These are phyloP conservation scores for Drosophila ustulata DNA, from an alignment of 2,888 invertebrate genomes.

Conservation along the genomic window DNA sequence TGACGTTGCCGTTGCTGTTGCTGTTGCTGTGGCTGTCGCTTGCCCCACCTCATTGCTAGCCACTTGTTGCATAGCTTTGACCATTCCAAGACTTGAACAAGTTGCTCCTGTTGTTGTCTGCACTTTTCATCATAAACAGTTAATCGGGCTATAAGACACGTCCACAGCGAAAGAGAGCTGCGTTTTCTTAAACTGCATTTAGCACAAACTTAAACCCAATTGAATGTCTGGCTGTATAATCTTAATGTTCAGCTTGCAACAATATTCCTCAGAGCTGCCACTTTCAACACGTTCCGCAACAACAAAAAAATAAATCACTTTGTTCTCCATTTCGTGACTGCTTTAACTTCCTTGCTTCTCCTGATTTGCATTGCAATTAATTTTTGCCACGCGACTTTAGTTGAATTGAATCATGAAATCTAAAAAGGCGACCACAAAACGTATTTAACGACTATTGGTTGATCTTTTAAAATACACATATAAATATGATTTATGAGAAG, in stretches of 20 bases:
- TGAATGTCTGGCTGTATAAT: conserved; percentile 24
- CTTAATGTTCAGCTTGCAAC: conserved; percentile 37
- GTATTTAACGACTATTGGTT: conserved; percentile 28
- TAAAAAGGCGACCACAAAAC: conserved; percentile 11
- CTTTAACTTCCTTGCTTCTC: conserved; percentile 39
- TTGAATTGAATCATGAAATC: conserved; percentile 46
- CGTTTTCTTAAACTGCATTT: conserved; percentile 13
- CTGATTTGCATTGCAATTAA: conserved; percentile 69
- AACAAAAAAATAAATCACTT: conserved; percentile 45
- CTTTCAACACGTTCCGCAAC: conserved; percentile 50
- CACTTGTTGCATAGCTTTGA: conserved; percentile 69
- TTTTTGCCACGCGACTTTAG: conserved; percentile 68
- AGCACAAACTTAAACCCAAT: conserved; percentile 7
- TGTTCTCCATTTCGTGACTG: conserved; percentile 52
- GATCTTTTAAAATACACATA: conserved; percentile 15
- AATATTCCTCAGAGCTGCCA: conserved; percentile 16
- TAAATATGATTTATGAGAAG: not conserved
- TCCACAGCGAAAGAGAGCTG: conserved; percentile 6
- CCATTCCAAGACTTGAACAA: conserved; percentile 67
- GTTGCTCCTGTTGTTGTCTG: conserved; percentile 50
- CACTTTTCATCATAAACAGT: conserved; percentile 69
- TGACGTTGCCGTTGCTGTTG: conserved; percentile 32
- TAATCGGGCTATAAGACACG: conserved; percentile 29
- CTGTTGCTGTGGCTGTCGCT: conserved; percentile 19
- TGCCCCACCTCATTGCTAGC: conserved; percentile 28